Evolutionary conservation across 2,888 invertebrate genomes (phyloP).

Genomic region (Eupsilia transversa): DNA sequence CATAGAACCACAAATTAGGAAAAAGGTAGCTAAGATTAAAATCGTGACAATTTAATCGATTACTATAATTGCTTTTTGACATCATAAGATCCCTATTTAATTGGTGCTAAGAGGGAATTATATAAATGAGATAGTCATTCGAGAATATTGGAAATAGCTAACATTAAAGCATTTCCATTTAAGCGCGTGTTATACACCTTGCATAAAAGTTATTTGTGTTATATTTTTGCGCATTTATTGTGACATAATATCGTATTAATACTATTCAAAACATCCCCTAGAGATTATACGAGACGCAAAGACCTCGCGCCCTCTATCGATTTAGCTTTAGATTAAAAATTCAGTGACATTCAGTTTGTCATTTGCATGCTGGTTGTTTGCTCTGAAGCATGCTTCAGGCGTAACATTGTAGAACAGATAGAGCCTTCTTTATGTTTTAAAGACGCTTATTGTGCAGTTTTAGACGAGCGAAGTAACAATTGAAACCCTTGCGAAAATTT

Average conservation of each 20-base stretch:
- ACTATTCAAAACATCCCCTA: neutral
- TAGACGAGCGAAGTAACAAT: neutral
- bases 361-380: neutral
- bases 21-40: slow-evolving; percentile 5
- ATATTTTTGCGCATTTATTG: neutral
- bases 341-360: neutral
- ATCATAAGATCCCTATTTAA: slow-evolving; percentile 12
- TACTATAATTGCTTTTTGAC: slow-evolving; percentile 34
- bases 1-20: slow-evolving; percentile 11
- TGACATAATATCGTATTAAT: neutral
- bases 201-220: neutral
- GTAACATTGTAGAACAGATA: neutral
- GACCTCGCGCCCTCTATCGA: neutral
- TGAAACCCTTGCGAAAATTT: too few species aligned
- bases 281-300: neutral
- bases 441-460: neutral
- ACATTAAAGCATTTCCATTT: neutral
- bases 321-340: neutral
- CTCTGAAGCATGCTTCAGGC: neutral
- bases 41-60: slow-evolving; percentile 16
- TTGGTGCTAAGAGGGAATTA: slow-evolving; percentile 18
- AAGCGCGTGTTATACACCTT: neutral
- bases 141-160: slow-evolving; percentile 4
- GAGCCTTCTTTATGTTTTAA: neutral
- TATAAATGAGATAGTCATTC: neutral